Percentiles rank a stretch among this genome's conserved stretches.
Conservation (phyloP, 2,113 vertebrate species). For the Phyllostomus hastatus region DNA sequence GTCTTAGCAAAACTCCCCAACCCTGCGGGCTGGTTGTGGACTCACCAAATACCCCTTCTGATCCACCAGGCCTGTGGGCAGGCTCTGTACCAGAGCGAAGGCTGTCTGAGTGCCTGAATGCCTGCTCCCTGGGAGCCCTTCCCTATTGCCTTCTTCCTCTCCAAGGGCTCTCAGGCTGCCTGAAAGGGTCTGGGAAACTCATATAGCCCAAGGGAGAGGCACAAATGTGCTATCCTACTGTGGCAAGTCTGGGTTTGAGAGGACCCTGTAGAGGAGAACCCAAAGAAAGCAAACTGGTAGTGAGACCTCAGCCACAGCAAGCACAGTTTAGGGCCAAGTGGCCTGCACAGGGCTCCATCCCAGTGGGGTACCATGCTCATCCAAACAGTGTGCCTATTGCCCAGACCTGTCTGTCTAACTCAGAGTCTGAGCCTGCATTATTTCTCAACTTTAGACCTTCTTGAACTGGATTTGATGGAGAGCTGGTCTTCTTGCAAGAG, state of each 20-base stretch:
- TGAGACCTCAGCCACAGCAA: background rate
- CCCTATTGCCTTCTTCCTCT: background rate
- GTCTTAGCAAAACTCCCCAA: conserved; percentile 53
- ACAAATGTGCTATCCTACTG: too few relatives aligned
- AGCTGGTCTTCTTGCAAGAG: background rate
- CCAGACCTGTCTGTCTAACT: background rate
- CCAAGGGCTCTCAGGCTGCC: background rate
- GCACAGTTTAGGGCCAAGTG: background rate
- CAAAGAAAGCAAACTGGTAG: background rate
- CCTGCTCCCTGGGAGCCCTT: background rate
- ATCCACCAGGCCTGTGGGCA: conserved; percentile 39
- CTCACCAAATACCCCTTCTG: conserved; percentile 56
- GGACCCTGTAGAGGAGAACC: background rate
- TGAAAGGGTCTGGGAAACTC: background rate
- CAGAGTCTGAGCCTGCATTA: background rate
- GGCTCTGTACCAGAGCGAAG: background rate
- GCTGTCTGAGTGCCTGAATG: background rate
- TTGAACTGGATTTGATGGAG: background rate
- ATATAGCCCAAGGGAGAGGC: background rate
- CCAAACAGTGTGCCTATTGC: background rate
- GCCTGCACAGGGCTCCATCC: background rate
- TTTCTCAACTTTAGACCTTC: background rate
- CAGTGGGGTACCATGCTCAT: too few relatives aligned
- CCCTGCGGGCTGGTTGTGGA: conserved; percentile 41
- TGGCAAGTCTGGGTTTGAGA: background rate